Evolutionary conservation across 1,140 invertebrate genomes (phyloP).

Genomic region (Holotrichia oblita): DNA sequence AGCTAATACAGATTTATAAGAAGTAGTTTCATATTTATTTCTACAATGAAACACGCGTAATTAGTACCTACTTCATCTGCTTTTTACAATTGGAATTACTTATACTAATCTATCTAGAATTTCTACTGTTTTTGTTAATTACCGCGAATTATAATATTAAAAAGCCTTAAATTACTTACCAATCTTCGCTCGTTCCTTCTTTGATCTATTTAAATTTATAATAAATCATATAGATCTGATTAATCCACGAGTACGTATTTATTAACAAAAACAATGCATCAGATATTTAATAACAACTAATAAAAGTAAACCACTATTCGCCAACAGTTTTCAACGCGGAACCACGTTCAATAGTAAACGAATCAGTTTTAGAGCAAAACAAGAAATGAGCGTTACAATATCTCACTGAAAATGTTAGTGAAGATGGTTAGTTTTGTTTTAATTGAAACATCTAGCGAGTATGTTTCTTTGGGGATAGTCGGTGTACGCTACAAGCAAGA

Average conservation of each 20-base stretch:
- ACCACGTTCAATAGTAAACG: background rate
- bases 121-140: no score
- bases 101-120: no score
- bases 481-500: background rate
- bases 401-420: background rate
- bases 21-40: no score
- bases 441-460: background rate
- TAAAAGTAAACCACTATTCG: background rate
- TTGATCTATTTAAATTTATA: background rate
- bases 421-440: slow-evolving; percentile 15
- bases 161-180: background rate
- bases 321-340: background rate
- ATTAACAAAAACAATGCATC: background rate
- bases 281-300: background rate
- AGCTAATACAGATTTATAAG: no score
- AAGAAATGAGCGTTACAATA: background rate
- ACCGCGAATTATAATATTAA: background rate
- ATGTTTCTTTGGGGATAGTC: slow-evolving; percentile 14
- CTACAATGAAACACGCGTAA: no score
- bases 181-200: background rate
- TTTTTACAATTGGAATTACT: no score
- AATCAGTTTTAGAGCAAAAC: background rate
- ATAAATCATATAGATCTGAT: background rate
- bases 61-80: no score
- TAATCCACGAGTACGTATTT: background rate